Base-by-base conservation (phyloP, 2,113 vertebrate genomes). In the Colistium nudipinnis region DNA sequence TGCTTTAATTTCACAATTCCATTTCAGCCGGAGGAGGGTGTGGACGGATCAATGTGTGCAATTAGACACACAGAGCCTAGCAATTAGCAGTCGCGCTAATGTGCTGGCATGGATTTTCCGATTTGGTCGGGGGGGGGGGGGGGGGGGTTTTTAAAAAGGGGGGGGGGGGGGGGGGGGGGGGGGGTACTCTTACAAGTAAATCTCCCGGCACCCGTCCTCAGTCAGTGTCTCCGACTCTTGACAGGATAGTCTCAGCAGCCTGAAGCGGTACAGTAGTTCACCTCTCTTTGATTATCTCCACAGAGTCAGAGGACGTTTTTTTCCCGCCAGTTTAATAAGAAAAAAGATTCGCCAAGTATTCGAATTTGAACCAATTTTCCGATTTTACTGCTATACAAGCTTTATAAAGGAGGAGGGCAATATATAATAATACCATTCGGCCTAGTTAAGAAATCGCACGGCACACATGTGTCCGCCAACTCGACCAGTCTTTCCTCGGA, bases 81-180 rank as follows among this genome's bases (percentile, higher is more conserved):
- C 90, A 90, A 92, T 91, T 90, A 92, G 84, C 78, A 82, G 76
- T 81, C 68, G 73, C 70, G 82, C 89, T 91, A 90, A 91, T 88
- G 87, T 81, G 86, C 83, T 68, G 43, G 51, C 63, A 91, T 91
- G 80, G 92, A 92, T 92, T 92, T 88, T 86, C 74, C 81, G 45
- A 78, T 82, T 79, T 69, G 74, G 83, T 65, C 60, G 70, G 74
- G 67, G 75, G 80, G 36, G 10, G 44, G 72, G 70, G 77, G 80
- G 80, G 78, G 77, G 74, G 85, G 88, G 89, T 88, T n/a, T n/a
- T n/a, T n/a, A n/a, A n/a, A n/a, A n/a, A n/a, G 80, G 36, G 10
- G 44, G 72, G 70, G 77, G 80, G 70, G 74, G 67, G 75, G 80
- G 36, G 10, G 44, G 72, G 70, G 77, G 80, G 80, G 78, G 77